Base-by-base conservation (phyloP, 2,797 vertebrate species). In the Cephalopachus bancanus region DNA sequence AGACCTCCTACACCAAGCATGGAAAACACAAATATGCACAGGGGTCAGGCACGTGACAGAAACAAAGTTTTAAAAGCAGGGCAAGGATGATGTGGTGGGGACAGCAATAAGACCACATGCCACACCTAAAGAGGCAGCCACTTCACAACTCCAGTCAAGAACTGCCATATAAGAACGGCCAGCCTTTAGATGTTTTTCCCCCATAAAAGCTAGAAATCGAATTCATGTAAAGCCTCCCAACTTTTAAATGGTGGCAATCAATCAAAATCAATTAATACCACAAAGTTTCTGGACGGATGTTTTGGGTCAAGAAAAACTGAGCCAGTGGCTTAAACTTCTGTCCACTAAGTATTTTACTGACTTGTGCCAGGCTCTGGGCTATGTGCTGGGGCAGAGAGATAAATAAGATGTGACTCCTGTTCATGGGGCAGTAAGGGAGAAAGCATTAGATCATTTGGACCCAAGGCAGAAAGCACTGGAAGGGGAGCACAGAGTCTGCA, bases 211-310 rank as follows among this genome's bases (percentile, higher is more conserved):
- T 80, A 88, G 96, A 87, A 89, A 81, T 33, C 44, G 51, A 87
- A 89, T 60, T 93, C 75, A 95, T 74, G 26, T 88, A 88, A 94
- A 94, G 57, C 19, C n/a, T 95, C 62, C 26, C 53, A 79, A 91
- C 89, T 95, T 95, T 93, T 71, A 94, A 91, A 85, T 59, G 33
- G 57, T 96, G 65, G 91, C 76, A 75, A 97, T 96, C 83, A 93
- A 94, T 93, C 94, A 78, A 83, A 79, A 83, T 87, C 30, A 78
- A 83, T 90, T 26, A 81, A 92, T 85, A 93, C n/a, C 87, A 55
- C 30, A 24, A 83, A 51, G 76, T 92, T 95, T 95, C 84, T 95
- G 62, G 78, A 89, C 51, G 76, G 33, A 30, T 3, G 5, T 59
- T 83, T 65, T n/a, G 64, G 59, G n/a, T 49, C 62, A 85, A 91